Percentiles rank a stretch among this genome's conserved stretches.
phyloP scores from a whole-genome alignment of 2,113 vertebrate genomes.

The Nothoprocta perdicaria region DNA sequence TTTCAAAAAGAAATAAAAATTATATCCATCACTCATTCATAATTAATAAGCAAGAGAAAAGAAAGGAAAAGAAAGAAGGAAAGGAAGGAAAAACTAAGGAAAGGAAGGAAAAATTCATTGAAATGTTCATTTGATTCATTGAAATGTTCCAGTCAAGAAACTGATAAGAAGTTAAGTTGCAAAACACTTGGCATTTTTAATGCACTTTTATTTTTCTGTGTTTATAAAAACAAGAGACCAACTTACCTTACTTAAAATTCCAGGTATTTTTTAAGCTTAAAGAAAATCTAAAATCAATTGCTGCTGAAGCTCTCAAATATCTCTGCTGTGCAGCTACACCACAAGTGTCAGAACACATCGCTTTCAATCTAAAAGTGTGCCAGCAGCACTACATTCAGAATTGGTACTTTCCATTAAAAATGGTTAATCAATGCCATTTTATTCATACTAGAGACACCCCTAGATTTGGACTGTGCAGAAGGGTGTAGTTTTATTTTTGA shows the following conservation, averaged over 20 bases:
- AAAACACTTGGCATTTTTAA: neutral
- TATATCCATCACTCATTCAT: neutral
- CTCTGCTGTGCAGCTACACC: neutral
- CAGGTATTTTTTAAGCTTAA: neutral
- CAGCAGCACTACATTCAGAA: neutral
- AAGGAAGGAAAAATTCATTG: neutral
- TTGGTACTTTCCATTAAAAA: neutral
- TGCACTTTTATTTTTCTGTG: neutral
- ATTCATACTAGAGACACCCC: neutral
- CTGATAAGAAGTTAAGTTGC: neutral
- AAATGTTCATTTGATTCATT: neutral
- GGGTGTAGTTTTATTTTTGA: neutral
- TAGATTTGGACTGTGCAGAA: neutral
- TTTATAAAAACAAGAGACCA: neutral
- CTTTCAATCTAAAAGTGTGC: neutral
- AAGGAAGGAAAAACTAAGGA: neutral
- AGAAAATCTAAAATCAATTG: neutral
- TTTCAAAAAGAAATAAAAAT: neutral
- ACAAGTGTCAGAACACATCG: neutral
- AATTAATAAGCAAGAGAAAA: neutral
- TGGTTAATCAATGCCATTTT: neutral
- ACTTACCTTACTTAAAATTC: neutral
- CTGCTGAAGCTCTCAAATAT: neutral
- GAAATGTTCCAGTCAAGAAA: neutral
- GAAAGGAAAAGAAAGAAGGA: neutral